Evolutionary conservation across 2,888 invertebrate genomes (phyloP).

Genomic region (Caenorhabditis sp.): DNA sequence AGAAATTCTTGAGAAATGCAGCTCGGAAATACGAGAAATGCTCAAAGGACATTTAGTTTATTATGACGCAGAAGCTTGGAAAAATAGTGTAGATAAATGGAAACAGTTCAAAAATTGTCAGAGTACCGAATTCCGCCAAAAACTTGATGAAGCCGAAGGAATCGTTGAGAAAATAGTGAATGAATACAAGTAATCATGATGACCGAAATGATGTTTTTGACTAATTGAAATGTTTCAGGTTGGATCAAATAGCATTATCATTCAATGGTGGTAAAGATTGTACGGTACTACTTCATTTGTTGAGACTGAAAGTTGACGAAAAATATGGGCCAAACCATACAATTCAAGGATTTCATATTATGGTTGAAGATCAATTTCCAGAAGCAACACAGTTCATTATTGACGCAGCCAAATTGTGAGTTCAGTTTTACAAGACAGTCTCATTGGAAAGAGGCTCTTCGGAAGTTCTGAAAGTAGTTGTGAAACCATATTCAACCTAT

Average conservation of each 20-base stretch:
- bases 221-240: slow-evolving; percentile 74
- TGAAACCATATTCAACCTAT: neutral
- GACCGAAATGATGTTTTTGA: slow-evolving; percentile 49
- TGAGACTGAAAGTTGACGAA: slow-evolving; percentile 60
- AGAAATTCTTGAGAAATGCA: slow-evolving; percentile 41
- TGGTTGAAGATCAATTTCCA: slow-evolving; percentile 82
- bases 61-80: slow-evolving; percentile 73
- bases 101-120: slow-evolving; percentile 34
- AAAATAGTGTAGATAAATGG: slow-evolving; percentile 65
- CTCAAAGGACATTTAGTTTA: slow-evolving; percentile 72
- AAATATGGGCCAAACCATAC: slow-evolving; percentile 55
- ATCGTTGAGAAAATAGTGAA: slow-evolving; percentile 71
- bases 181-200: slow-evolving; percentile 45
- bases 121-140: slow-evolving; percentile 51
- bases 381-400: slow-evolving; percentile 86
- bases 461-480: no score
- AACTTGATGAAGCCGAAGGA: slow-evolving; percentile 68
- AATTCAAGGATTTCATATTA: slow-evolving; percentile 82
- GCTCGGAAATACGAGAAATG: slow-evolving; percentile 42
- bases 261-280: slow-evolving; percentile 99
- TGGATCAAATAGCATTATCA: slow-evolving; percentile 84
- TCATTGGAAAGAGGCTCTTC: no score
- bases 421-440: no score
- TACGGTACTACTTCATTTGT: slow-evolving; percentile 85
- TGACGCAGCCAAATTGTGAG: slow-evolving; percentile 69